Conservation (phyloP, 2,797 vertebrate species). For the Onychomys torridus region DNA sequence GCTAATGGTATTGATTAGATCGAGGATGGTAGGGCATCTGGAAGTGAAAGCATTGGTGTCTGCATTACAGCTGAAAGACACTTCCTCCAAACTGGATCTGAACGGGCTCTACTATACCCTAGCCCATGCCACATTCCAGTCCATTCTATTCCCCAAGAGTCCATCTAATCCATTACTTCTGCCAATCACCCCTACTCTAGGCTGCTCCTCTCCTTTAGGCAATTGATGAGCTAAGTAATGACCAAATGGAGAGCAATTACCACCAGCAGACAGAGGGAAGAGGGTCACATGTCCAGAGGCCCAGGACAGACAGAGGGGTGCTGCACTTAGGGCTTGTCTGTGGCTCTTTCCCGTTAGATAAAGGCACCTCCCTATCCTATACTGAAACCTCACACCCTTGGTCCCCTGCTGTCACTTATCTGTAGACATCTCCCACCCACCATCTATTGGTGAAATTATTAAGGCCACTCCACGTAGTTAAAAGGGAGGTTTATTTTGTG, state of each 20-base stretch:
- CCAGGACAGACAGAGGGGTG: neutral
- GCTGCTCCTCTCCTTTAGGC: conserved; percentile 48
- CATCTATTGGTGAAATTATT: too few relatives aligned
- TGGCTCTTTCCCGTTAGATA: neutral
- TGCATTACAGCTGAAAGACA: neutral
- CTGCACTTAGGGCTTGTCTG: neutral
- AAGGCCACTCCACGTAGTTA: too few relatives aligned
- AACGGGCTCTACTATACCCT: neutral
- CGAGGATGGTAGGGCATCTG: neutral
- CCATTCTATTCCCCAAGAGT: conserved; percentile 7
- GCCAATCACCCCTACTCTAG: conserved; percentile 3
- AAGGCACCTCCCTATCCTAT: neutral
- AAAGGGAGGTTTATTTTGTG: too few relatives aligned
- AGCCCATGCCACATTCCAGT: neutral
- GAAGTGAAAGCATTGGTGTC: neutral
- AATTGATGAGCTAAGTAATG: conserved; percentile 75
- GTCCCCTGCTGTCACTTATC: neutral
- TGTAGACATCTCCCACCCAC: neutral
- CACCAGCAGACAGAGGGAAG: neutral
- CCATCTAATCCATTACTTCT: conserved; percentile 26
- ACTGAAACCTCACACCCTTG: neutral
- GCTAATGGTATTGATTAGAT: neutral
- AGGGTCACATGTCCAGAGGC: conserved; percentile 15
- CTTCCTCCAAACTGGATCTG: neutral
- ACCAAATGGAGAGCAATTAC: conserved; percentile 66